Conservation (phyloP, 2,888 invertebrate genomes). For the Clunio marinus region DNA sequence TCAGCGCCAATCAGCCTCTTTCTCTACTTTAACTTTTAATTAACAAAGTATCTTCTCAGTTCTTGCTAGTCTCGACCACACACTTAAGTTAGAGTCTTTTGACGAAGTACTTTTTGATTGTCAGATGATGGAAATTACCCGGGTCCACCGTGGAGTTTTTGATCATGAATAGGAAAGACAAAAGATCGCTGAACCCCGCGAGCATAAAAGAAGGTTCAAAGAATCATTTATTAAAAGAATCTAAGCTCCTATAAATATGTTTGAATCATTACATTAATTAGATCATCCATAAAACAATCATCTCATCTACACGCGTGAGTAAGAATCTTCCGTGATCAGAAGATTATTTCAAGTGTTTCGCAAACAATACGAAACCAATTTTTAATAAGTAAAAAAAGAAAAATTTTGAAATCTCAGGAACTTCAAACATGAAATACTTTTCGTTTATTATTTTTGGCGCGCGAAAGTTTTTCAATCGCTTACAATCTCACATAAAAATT, state of each 20-base stretch:
- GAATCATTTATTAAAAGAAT: background rate
- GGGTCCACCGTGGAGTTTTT: constrained; percentile 16
- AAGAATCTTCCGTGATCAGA: background rate
- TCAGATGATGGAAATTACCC: constrained; percentile 8
- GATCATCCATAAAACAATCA: constrained; percentile 36
- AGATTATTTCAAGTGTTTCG: constrained; percentile 1
- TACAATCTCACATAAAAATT: too few species aligned
- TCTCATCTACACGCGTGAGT: background rate
- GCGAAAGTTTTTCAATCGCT: too few species aligned
- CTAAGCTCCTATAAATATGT: background rate
- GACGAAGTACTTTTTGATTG: background rate
- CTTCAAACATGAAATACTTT: too few species aligned
- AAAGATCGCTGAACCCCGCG: background rate
- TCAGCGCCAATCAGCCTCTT: background rate
- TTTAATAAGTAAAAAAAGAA: background rate
- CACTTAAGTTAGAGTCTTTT: constrained; percentile 2
- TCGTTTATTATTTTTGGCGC: too few species aligned
- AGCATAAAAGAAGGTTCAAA: background rate
- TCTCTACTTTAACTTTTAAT: background rate
- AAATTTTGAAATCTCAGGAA: too few species aligned
- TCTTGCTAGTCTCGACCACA: constrained; percentile 18
- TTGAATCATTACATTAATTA: constrained; percentile 34
- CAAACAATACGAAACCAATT: background rate
- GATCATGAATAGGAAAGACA: background rate
- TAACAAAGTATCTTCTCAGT: background rate